phyloP scores from a whole-genome alignment of 2,113 vertebrate species.

The Sisor rabdophorus region DNA sequence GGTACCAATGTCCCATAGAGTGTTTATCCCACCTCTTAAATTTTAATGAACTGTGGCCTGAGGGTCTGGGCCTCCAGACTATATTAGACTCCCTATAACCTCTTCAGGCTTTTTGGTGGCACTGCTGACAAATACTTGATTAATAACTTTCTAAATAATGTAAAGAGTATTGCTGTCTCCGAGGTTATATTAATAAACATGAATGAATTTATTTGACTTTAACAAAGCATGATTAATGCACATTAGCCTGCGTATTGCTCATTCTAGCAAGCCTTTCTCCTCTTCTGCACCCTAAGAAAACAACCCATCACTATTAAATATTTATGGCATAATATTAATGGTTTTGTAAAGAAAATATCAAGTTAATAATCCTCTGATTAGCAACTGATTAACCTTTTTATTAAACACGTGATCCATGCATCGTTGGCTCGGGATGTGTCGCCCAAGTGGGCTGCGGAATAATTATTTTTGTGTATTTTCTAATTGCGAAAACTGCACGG shows the following conservation, averaged over 20 bases:
- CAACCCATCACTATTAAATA: constrained; percentile 75
- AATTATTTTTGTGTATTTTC: constrained; percentile 78
- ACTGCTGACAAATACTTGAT: constrained; percentile 68
- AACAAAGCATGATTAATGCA: constrained; percentile 78
- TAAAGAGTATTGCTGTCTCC: constrained; percentile 77
- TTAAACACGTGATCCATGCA: constrained; percentile 76
- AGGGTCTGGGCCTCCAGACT: constrained; percentile 50
- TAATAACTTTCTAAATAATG: constrained; percentile 75
- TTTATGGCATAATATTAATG: constrained; percentile 79
- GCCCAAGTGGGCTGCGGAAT: constrained; percentile 70
- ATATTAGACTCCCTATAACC: constrained; percentile 34
- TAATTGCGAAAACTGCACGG: constrained; percentile 74
- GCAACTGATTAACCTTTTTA: constrained; percentile 82
- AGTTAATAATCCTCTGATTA: constrained; percentile 81
- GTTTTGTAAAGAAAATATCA: constrained; percentile 79
- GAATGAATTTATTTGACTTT: constrained; percentile 78
- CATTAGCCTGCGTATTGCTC: constrained; percentile 72
- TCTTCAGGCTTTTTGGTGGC: constrained; percentile 53
- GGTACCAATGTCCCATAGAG: not conserved
- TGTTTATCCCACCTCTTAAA: constrained; percentile 40
- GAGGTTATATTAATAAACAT: constrained; percentile 81
- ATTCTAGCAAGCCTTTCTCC: constrained; percentile 57
- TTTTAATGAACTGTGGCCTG: constrained; percentile 45
- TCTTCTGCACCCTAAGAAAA: constrained; percentile 47
- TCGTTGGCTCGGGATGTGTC: constrained; percentile 72